Evolutionary conservation across 2,113 vertebrate genomes (phyloP), one percentile per base, ranked within the genome.

Genomic region (Gavia stellata): DNA sequence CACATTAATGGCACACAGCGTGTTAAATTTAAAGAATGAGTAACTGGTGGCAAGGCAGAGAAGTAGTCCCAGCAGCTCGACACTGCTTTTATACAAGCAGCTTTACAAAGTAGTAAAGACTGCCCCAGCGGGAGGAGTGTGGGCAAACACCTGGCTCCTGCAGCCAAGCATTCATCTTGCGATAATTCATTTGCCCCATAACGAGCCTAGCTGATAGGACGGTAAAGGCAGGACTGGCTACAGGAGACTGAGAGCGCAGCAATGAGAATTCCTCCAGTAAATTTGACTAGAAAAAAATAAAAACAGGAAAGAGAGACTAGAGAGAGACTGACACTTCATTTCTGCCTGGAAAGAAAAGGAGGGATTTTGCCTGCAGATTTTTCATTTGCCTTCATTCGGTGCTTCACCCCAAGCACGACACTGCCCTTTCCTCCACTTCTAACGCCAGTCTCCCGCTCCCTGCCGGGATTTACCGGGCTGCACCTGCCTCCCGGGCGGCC

Each of bases 121-220:
- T 23, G 40, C 66, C 29, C 7, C 40, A 4, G 14, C 1, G 1
- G 25, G 26, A 40, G 62, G 5, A 31, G 5, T 0, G 0, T 0
- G 3, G 70, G 45, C 36, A 47, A 65, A 17, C 31, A 12, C 19
- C 53, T 2, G 24, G 52, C 61, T 17, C 49, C 71, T 15, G 2
- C 49, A 47, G 23, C 9, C 70, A n/a, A 18, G 6, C 14, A 14
- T 13, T 44, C 14, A 38, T 31, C 40, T 20, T 5, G 19, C 3
- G 10, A 23, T 25, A 34, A n/a, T 10, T 59, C 7, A 18, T n/a
- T 6, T 52, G 25, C 34, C 38, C 28, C 24, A 9, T 10, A 33
- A 24, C 1, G 3, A 65, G 47, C 23, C 42, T 17, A 5, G 56
- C 29, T 14, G 8, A 21, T 2, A 6, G 24, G 28, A 12, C 2